Evolutionary conservation across 2,113 vertebrate genomes (phyloP), one percentile per base, ranked within the genome.

Genomic region (Chionomys nivalis): DNA sequence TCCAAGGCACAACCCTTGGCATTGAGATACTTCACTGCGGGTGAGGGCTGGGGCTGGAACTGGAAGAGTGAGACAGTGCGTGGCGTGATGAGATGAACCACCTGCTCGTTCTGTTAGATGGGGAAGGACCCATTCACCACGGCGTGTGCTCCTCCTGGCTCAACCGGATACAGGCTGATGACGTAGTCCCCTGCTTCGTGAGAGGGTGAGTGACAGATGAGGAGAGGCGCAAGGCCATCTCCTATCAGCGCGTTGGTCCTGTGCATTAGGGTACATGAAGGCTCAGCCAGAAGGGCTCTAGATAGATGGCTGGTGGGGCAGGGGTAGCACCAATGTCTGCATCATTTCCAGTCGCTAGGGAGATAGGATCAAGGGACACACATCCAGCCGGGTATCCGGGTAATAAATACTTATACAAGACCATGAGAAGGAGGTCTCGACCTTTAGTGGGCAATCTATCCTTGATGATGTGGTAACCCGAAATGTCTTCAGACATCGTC

Each of bases 111-210:
- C 89, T 96, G 94, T 90, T 98, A 99, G 99, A 99, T 83, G 99
- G 99, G 94, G 98, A 98, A 95, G 99, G 99, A 44, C 99, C 99
- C 0, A 96, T 99, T 77, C 99, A 99, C 97, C 99, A 99, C 0
- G 99, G 99, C 12, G 99, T 99, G 94, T 99, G 99, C 96, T 99
- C 99, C 23, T 99, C 99, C 14, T 99, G 99, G 99, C 99, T 99
- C 96, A 99, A 99, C 97, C 98, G 98, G 96, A 99, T 99, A 97
- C 99, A 99, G 96, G 95, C 98, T 0, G 99, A 99, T 0, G 99
- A 99, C 78, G 98, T 99, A 78, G 99, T 99, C 76, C 99, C 99
- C 5, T 99, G 99, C 93, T 99, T 99, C 75, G 99, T 99, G 61
- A 98, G 99, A 98, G 98, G 99, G 99, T 99, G 98, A 99, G 98